Percentiles rank a stretch among this genome's conserved stretches.
Conservation (phyloP, 2,113 vertebrate species). For the Archocentrus centrarchus region DNA sequence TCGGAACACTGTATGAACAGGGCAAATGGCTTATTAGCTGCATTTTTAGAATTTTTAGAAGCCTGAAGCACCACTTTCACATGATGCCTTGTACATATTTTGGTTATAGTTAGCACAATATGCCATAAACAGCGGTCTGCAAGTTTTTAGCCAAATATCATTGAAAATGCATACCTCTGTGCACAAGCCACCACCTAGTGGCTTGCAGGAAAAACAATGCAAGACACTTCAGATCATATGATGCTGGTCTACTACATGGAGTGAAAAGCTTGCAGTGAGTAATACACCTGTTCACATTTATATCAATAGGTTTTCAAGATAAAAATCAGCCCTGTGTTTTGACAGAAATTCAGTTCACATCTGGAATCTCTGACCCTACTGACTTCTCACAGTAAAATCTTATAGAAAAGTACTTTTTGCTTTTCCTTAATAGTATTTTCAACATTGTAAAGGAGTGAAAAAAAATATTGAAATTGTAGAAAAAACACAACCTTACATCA, state of each 20-base stretch:
- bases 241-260: neutral
- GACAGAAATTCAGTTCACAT: constrained; percentile 13
- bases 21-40: constrained; percentile 13
- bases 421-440: constrained; percentile 55
- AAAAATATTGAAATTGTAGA: constrained; percentile 47
- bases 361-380: neutral
- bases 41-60: neutral
- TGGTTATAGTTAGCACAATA: neutral
- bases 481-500: constrained; percentile 42
- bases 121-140: neutral
- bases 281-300: constrained; percentile 6
- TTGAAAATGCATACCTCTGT: neutral
- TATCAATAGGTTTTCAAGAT: neutral
- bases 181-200: constrained; percentile 48
- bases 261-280: neutral
- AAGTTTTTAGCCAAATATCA: neutral
- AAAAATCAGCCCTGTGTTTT: constrained; percentile 41
- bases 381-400: constrained; percentile 50
- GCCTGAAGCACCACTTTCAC: neutral
- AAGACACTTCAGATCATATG: neutral
- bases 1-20: neutral
- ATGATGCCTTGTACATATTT: neutral
- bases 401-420: constrained; percentile 55
- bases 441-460: constrained; percentile 59
- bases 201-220: neutral